Evolutionary conservation across 2,888 invertebrate genomes (phyloP), one percentile per base, ranked within the genome.

Genomic region (Orthosia gothica): DNA sequence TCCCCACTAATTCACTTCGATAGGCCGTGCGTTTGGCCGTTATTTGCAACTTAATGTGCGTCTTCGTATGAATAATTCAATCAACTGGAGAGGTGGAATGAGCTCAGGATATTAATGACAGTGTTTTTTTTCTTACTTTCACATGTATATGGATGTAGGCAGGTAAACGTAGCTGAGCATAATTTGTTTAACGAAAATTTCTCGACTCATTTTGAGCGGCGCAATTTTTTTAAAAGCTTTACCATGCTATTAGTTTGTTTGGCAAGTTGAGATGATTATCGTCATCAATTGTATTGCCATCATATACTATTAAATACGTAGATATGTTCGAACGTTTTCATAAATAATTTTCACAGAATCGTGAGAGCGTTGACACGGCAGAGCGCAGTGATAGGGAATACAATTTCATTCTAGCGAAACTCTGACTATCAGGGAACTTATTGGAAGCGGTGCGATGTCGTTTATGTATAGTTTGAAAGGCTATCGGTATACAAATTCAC

Each of bases 41-140:
- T 89, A 91, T 89, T 89, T 91, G 87, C 87, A 86, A 84, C 85
- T 86, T 87, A 82, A 87, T 89, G 89, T 86, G 79, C 85, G 79
- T 85, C 78, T 88, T 86, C 79, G 72, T 86, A 87, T 92, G 87
- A 92, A 92, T 92, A 91, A 91, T 92, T 91, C 82, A 92, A 87
- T 83, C 86, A 84, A 87, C 84, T 87, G 84, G 55, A 75, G 63
- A 69, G 59, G 23, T 49, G 68, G 20, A 83, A 80, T 83, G 68
- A 62, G 40, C 9, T 40, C 40, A 9, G 40, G 40, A 40, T 40
- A 40, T 84, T 88, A 82, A 85, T 85, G 85, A 76, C 80, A 59
- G 62, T 76, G 81, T 70, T 81, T 88, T 88, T n/a, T 89, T 91
- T 88, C 87, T 18, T 59, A 54, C 13, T 49, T 59, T 87, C 75